phyloP scores from a whole-genome alignment of 2,113 vertebrate species.

The Burhinus oedicnemus region DNA sequence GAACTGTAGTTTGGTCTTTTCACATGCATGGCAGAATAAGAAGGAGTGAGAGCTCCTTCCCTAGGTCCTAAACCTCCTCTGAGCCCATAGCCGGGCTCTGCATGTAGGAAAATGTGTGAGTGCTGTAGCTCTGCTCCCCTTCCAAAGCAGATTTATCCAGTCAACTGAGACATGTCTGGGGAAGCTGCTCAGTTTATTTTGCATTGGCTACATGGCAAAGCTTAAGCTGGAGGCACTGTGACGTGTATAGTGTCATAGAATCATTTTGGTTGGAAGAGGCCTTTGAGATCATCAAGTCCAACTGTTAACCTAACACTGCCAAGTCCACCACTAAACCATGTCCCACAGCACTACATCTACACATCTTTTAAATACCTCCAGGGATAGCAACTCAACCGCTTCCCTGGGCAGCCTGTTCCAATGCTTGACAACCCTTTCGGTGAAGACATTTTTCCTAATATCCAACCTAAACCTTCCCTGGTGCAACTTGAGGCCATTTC shows the following conservation, averaged over 20 bases:
- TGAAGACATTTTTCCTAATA: background rate
- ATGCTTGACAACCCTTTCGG: background rate
- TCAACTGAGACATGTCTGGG: background rate
- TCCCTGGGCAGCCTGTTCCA: background rate
- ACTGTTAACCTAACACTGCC: background rate
- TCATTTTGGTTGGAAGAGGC: background rate
- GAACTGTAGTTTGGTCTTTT: background rate
- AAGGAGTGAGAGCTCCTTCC: background rate
- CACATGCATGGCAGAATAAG: background rate
- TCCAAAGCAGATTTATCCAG: background rate
- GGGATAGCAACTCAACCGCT: background rate
- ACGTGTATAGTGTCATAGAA: background rate
- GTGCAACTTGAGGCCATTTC: background rate
- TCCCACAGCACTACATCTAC: background rate
- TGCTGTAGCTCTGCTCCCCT: background rate
- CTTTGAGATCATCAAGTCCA: background rate
- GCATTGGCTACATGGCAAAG: background rate
- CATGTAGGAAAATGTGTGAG: background rate
- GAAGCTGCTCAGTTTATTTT: background rate
- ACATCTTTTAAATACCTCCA: background rate
- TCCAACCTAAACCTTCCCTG: background rate
- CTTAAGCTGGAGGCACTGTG: background rate
- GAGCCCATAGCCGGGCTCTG: background rate
- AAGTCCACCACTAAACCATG: background rate
- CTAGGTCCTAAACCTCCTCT: background rate